Evolutionary conservation across 2,113 vertebrate species (phyloP).

Genomic region (Odobenus rosmarus): DNA sequence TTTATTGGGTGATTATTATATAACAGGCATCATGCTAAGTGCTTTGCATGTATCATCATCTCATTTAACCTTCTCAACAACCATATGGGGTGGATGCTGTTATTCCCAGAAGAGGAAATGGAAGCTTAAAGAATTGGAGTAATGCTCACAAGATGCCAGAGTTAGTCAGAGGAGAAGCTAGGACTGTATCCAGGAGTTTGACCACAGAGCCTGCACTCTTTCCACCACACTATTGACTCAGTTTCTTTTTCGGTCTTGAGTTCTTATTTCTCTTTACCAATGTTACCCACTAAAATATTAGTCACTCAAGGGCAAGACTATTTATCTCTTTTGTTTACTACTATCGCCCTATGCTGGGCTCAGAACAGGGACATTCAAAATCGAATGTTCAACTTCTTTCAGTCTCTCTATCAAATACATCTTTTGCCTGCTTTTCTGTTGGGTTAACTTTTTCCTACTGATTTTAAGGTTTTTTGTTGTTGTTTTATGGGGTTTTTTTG

Average conservation of each 20-base stretch:
- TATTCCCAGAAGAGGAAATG: not conserved
- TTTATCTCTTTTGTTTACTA: not conserved
- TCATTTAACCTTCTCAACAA: not conserved
- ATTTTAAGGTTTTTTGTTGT: not conserved
- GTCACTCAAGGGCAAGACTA: not conserved
- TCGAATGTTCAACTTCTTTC: not conserved
- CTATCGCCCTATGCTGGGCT: not conserved
- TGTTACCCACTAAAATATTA: not conserved
- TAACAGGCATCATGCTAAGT: not conserved
- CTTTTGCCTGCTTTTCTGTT: not conserved
- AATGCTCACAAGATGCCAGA: not conserved
- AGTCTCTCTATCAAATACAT: not conserved
- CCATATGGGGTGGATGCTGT: not conserved
- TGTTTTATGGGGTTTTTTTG: not conserved
- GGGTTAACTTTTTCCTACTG: not conserved
- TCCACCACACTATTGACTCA: not conserved
- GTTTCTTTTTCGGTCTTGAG: not conserved
- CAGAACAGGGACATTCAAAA: not conserved
- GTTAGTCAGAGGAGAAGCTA: not conserved
- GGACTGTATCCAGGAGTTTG: not conserved
- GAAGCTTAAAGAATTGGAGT: not conserved
- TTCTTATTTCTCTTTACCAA: not conserved
- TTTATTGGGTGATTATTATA: not conserved
- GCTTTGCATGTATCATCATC: not conserved
- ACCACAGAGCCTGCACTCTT: not conserved